A percentile compares a stretch with the other conserved stretches of the same genome.
Conservation (phyloP, 2,113 vertebrate genomes). For the Neoarius graeffei region DNA sequence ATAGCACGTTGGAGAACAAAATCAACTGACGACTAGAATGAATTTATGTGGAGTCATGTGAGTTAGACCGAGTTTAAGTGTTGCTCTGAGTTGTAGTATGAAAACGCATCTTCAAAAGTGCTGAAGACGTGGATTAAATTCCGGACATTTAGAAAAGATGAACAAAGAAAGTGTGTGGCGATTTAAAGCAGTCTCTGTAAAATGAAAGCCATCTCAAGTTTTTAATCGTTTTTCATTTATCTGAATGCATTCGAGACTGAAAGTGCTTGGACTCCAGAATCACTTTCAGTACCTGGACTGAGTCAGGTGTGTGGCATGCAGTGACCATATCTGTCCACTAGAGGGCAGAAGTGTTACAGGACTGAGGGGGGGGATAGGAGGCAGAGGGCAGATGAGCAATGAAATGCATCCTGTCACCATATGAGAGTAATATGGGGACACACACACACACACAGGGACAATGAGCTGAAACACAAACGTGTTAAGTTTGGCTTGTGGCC, state of each 20-base stretch:
- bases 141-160: background rate
- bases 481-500: background rate
- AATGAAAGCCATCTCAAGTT: background rate
- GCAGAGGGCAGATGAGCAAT: background rate
- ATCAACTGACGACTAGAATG: too few relatives aligned
- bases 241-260: background rate
- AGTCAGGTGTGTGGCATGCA: background rate
- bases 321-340: constrained; percentile 5
- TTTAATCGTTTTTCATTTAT: background rate
- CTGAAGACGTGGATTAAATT: background rate
- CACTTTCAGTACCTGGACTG: background rate
- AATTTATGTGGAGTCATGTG: background rate
- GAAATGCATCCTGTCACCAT: background rate
- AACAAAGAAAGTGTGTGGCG: background rate
- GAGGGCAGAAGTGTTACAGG: constrained; percentile 20
- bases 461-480: constrained; percentile 34
- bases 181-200: background rate
- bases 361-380: background rate
- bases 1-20: background rate
- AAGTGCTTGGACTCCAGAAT: background rate
- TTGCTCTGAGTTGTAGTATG: background rate
- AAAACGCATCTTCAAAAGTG: background rate
- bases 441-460: background rate
- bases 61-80: background rate
- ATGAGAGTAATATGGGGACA: background rate